Evolutionary conservation across 2,113 vertebrate species (phyloP).

Genomic region (Anhinga rufa): DNA sequence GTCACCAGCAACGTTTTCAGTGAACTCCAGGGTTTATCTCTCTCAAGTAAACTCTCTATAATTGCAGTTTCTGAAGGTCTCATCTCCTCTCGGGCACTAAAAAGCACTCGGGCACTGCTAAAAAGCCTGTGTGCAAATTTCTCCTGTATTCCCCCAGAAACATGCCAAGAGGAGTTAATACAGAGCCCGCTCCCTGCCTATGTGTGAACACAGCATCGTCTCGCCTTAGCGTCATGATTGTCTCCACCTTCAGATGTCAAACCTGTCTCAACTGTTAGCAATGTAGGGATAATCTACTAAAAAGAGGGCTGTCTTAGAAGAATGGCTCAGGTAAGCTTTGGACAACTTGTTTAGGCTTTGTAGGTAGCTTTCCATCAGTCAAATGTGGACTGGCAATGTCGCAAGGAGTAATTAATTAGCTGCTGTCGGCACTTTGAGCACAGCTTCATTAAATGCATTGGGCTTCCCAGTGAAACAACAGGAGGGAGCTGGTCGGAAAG

Average conservation of each 20-base stretch:
- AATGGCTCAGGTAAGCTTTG: not conserved
- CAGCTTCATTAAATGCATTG: not conserved
- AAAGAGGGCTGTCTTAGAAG: not conserved
- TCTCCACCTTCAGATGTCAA: not conserved
- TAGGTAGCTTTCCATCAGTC: not conserved
- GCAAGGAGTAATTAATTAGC: not conserved
- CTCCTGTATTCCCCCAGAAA: not conserved
- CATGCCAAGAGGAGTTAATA: not conserved
- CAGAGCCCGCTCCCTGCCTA: not conserved
- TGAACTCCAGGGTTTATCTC: not conserved
- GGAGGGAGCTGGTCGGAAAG: not conserved
- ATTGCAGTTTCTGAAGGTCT: not conserved
- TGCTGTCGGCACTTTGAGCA: not conserved
- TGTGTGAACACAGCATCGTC: accelerated
- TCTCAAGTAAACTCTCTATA: not conserved
- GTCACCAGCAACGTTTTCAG: not conserved
- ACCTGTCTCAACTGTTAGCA: not conserved
- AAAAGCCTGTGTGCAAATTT: not conserved
- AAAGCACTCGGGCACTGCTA: not conserved
- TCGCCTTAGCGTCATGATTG: not conserved
- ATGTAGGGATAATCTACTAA: not conserved
- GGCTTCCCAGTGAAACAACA: not conserved
- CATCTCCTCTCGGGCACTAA: not conserved
- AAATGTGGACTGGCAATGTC: not conserved
- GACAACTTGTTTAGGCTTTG: not conserved